Conservation (phyloP, 2,888 invertebrate species). For the Bellardia pandia region DNA sequence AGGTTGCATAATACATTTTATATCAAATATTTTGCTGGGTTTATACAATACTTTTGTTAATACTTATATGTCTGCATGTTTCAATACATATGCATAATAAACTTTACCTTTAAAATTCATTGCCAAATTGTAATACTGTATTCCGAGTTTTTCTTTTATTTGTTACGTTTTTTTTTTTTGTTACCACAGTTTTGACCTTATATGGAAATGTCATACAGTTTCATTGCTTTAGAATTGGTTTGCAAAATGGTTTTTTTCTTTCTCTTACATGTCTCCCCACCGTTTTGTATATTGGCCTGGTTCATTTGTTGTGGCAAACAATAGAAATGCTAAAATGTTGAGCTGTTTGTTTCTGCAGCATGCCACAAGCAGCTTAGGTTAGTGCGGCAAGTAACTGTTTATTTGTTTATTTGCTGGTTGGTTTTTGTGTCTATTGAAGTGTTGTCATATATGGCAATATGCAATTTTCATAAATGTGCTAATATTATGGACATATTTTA, state of each 20-base stretch:
- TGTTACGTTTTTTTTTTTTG: conserved; percentile 2
- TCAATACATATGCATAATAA: conserved; percentile 32
- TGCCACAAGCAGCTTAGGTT: neutral
- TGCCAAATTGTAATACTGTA: conserved; percentile 66
- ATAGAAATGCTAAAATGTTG: conserved; percentile 55
- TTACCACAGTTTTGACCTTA: conserved; percentile 31
- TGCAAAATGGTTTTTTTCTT: neutral
- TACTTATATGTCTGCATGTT: neutral
- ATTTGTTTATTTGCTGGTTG: conserved; percentile 1
- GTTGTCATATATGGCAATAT: conserved; percentile 71
- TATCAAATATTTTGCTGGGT: too few relatives aligned
- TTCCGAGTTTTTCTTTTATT: conserved; percentile 11
- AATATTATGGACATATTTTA: conserved; percentile 72
- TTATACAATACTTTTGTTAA: neutral
- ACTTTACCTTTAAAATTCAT: conserved; percentile 63
- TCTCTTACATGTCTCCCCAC: neutral
- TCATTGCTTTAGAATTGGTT: conserved; percentile 63
- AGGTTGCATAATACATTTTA: too few relatives aligned
- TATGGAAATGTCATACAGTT: conserved; percentile 62
- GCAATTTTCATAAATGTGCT: conserved; percentile 73
- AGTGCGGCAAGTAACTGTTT: conserved; percentile 59
- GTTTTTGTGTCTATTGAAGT: conserved; percentile 61
- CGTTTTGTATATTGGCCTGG: conserved; percentile 49
- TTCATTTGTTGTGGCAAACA: conserved; percentile 55
- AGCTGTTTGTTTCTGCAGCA: conserved; percentile 23